Conservation (phyloP, 2,113 vertebrate genomes). For the Pterocles orientalis region DNA sequence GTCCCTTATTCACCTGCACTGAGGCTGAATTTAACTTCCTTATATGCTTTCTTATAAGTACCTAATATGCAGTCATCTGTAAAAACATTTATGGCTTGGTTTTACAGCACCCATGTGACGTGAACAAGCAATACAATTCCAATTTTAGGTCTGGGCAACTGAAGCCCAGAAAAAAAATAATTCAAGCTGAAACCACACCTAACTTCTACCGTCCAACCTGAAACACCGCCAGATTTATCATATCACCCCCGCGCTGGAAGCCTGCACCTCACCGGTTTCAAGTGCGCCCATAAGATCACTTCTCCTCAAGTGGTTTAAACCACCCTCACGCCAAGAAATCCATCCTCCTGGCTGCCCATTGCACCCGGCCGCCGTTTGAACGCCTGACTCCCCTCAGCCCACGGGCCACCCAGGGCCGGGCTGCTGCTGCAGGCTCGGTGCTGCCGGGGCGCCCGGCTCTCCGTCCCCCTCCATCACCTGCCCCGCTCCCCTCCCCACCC, state of each 20-base stretch:
- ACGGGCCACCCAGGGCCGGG: not conserved
- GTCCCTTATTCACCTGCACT: not conserved
- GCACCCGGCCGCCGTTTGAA: not conserved
- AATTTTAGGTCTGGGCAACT: not conserved
- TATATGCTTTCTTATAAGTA: not conserved
- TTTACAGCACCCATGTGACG: not conserved
- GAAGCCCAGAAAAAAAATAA: not conserved
- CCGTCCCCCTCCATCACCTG: accelerated
- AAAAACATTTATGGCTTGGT: not conserved
- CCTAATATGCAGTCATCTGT: not conserved
- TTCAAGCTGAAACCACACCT: not conserved
- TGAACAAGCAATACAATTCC: not conserved
- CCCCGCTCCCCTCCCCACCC: not conserved
- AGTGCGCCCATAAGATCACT: not conserved
- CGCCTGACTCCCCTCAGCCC: not conserved
- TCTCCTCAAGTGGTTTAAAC: not conserved
- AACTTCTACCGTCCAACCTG: not conserved
- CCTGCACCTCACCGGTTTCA: not conserved
- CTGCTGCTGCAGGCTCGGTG: too few species aligned
- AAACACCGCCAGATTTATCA: accelerated
- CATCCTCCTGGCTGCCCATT: not conserved
- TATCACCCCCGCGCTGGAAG: not conserved
- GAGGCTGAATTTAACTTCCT: slow-evolving; percentile 9
- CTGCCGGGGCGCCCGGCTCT: not conserved
- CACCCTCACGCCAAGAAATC: not conserved